Base-by-base conservation (phyloP, 2,888 invertebrate species). In the Gastrophysa polygoni region DNA sequence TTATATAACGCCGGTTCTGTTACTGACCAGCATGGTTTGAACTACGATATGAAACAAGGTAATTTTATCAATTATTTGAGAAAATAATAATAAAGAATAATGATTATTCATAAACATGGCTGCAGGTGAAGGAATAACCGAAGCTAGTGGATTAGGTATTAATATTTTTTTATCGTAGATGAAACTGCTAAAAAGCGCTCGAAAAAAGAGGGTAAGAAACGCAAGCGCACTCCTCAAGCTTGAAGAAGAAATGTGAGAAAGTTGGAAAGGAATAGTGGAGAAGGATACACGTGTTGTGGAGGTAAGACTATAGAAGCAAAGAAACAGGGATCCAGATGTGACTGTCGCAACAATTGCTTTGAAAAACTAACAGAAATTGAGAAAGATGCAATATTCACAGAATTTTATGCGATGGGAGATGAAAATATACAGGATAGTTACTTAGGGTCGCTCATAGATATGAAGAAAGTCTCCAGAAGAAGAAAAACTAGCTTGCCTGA, bases 211-310 rank as follows among this genome's bases (percentile, higher is more conserved):
- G 21, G 20, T 8, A 48, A 48, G 48, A 48, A 48, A 48, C 48
- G 48, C 48, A 20, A 48, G 48, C 48, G 48, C 21, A 48, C 48
- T 48, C 20, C 20, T 44, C 48, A 56, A 46, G 44, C 56, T 18
- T 21, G 56, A 47, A 46, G 47, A 47, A 52, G 29, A 32, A 32
- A 52, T 52, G 29, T 52, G 16, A 52, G 52, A 52, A 52, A 52
- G 16, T 52, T 52, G 38, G 17, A 52, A 52, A 52, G 52, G 29
- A 52, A 28, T 52, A 28, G 29, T 52, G 52, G 52, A 48, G 32
- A 52, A 52, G 32, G 52, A 52, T 52, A 52, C 14, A 52, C 17
- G 5, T 32, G 52, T 52, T 16, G 52, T 52, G 29, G 52, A 29
- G 1, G 52, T 52, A 32, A 52, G 17, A 32, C 52, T 14, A 52